A percentile compares a stretch with the other conserved stretches of the same genome.
These are phyloP conservation scores for Pyrgilauda ruficollis DNA, from an alignment of 2,113 vertebrate genomes.

Conservation along the genomic window DNA sequence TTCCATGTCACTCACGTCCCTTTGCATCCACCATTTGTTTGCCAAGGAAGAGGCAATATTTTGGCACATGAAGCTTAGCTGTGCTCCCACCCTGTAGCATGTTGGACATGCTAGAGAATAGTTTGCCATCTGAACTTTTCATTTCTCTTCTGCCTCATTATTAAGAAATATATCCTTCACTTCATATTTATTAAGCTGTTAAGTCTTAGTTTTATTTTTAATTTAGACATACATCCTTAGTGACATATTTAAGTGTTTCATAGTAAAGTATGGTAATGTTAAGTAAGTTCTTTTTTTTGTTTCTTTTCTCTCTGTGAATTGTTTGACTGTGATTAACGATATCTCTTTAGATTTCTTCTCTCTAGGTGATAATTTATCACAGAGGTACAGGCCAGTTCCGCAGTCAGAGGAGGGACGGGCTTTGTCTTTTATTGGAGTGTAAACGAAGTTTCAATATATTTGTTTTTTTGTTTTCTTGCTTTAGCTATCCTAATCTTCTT, in stretches of 20 bases:
- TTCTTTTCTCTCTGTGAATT: constrained; percentile 87
- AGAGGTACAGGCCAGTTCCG: constrained; percentile 97
- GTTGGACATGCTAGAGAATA: constrained; percentile 83
- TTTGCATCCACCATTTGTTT: constrained; percentile 13
- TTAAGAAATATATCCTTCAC: constrained; percentile 76
- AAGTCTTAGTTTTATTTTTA: constrained; percentile 84
- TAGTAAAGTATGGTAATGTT: constrained; percentile 91
- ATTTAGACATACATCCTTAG: constrained; percentile 81
- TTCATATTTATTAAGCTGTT: constrained; percentile 82
- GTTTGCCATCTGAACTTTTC: constrained; percentile 96
- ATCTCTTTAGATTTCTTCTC: constrained; percentile 98
- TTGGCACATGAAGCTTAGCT: constrained; percentile 4
- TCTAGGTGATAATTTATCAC: constrained; percentile 98
- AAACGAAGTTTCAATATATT: constrained; percentile 85
- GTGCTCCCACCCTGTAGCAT: constrained; percentile 60
- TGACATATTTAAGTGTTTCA: constrained; percentile 86
- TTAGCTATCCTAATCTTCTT: constrained; percentile 33
- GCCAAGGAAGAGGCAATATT: constrained; percentile 43
- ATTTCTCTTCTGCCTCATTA: constrained; percentile 66
- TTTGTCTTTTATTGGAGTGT: constrained; percentile 81
- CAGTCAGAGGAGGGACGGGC: constrained; percentile 76
- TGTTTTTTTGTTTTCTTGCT: constrained; percentile 51
- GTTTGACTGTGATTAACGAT: constrained; percentile 98
- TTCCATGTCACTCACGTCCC: constrained; percentile 19
- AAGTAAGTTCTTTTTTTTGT: constrained; percentile 91